These are phyloP conservation scores for Hippolais icterina DNA, from an alignment of 2,113 vertebrate species.

Conservation along the genomic window DNA sequence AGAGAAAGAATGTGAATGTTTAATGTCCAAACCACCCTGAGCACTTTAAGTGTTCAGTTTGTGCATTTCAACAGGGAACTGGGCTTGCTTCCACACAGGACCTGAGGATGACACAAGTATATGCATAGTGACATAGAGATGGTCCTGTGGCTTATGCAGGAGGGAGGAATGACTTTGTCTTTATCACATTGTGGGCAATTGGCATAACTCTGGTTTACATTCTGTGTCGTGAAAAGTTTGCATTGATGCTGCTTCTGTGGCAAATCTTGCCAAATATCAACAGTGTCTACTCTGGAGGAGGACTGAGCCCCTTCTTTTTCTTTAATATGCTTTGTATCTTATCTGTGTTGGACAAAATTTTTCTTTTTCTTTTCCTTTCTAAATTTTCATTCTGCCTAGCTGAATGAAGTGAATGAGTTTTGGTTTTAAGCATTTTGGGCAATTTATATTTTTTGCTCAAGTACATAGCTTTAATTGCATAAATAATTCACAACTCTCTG, in stretches of 20 bases:
- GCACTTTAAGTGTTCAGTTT: neutral
- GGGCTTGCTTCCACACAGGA: neutral
- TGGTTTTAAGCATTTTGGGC: neutral
- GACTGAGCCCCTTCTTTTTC: neutral
- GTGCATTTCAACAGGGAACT: neutral
- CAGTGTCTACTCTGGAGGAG: neutral
- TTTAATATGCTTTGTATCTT: neutral
- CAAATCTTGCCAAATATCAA: neutral
- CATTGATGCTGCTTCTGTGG: neutral
- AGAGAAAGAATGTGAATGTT: neutral
- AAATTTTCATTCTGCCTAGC: neutral
- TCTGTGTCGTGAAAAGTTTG: neutral
- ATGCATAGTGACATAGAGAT: fast-evolving
- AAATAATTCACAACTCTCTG: neutral
- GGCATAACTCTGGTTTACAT: neutral
- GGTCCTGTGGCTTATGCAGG: neutral
- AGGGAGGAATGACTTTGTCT: neutral
- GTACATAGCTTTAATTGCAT: neutral
- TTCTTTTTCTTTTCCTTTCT: neutral
- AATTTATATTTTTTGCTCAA: neutral
- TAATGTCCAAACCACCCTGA: neutral
- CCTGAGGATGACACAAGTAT: neutral
- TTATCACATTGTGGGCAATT: neutral
- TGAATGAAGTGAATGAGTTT: neutral
- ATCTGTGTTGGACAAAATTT: neutral